Conservation (phyloP, 2,797 vertebrate species). For the Tenualosa thibaudeaui region DNA sequence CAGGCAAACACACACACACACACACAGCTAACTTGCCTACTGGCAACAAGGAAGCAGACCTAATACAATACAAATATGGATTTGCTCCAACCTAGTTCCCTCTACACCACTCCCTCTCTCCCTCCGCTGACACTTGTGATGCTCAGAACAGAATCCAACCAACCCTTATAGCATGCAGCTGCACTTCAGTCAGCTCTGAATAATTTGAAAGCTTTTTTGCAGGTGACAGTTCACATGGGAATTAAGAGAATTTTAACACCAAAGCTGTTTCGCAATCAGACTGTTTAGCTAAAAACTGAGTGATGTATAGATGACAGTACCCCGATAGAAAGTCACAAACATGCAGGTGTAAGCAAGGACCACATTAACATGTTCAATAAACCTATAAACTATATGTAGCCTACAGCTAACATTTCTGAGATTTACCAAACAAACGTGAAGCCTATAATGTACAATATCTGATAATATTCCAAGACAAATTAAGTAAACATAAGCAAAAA, state of each 20-base stretch:
- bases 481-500: not conserved
- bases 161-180: not conserved
- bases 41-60: not conserved
- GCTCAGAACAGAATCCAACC: not conserved
- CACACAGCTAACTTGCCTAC: not conserved
- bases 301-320: not conserved
- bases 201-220: not conserved
- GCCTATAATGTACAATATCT: not conserved
- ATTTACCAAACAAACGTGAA: not conserved
- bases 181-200: conserved; percentile 3
- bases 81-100: conserved; percentile 22
- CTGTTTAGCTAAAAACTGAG: not conserved
- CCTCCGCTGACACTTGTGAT: not conserved
- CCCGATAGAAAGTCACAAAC: not conserved
- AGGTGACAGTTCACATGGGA: not conserved
- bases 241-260: not conserved
- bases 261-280: not conserved
- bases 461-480: not conserved
- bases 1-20: conserved; percentile 1
- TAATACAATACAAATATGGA: conserved; percentile 34
- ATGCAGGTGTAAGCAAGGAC: not conserved
- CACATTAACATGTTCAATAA: not conserved
- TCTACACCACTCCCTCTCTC: not conserved
- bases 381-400: not conserved
- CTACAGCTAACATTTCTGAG: not conserved